Percentiles rank a stretch among this genome's conserved stretches.
Evolutionary conservation across 2,113 vertebrate genomes (phyloP).

Genomic region (Muntiacus reevesi): DNA sequence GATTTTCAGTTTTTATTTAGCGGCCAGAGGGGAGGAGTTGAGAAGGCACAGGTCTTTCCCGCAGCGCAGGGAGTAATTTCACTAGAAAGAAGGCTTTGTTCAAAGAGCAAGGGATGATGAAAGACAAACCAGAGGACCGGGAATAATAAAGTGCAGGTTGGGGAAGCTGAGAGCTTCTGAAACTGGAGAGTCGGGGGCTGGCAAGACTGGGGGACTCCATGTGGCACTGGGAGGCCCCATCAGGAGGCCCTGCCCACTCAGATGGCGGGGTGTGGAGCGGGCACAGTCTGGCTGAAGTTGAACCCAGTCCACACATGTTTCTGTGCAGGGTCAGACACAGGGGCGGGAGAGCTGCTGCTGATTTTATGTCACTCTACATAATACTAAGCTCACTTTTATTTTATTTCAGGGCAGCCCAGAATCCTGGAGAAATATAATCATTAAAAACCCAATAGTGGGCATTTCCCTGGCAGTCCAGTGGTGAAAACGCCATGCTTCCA

Average conservation of each 20-base stretch:
- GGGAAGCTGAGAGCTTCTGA: not conserved
- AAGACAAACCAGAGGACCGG: not conserved
- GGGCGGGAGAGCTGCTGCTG: too few species aligned
- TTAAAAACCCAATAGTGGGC: not conserved
- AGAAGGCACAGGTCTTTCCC: not conserved
- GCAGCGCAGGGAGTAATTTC: not conserved
- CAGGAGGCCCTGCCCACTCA: not conserved
- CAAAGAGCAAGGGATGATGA: not conserved
- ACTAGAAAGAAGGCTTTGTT: not conserved
- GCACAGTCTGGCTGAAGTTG: not conserved
- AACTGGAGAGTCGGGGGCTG: not conserved
- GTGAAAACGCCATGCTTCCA: not conserved
- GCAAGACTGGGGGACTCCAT: not conserved
- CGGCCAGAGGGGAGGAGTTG: not conserved
- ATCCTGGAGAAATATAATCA: not conserved
- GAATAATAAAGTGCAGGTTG: not conserved
- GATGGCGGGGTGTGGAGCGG: rapidly evolving
- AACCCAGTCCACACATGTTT: not conserved
- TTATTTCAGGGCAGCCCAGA: not conserved
- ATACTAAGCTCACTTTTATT: not conserved
- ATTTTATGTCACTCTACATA: not conserved
- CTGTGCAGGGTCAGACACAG: not conserved
- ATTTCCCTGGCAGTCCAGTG: not conserved
- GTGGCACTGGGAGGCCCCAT: too few species aligned
- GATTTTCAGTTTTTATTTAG: not conserved